phyloP scores from a whole-genome alignment of 1,140 invertebrate genomes.

The Drosophila pandora region DNA sequence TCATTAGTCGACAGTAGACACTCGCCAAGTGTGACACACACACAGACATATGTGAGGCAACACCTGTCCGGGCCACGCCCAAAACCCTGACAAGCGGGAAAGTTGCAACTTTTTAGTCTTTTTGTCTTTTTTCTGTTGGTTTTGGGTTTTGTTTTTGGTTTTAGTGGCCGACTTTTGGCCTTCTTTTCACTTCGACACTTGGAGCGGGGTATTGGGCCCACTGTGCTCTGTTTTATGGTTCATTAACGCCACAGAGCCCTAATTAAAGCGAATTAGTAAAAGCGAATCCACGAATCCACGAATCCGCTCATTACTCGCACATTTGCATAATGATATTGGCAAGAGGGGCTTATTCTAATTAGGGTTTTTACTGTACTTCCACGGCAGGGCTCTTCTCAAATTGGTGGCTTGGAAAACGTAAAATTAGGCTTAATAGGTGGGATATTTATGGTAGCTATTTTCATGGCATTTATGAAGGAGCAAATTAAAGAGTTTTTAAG shows the following conservation, averaged over 20 bases:
- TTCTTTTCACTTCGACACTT: conserved; percentile 5
- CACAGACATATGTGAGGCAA: conserved; percentile 15
- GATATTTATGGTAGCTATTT: background rate
- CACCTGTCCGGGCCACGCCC: conserved; percentile 45
- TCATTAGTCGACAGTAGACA: conserved; percentile 37
- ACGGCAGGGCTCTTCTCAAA: background rate
- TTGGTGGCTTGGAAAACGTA: background rate
- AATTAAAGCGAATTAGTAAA: conserved; percentile 38
- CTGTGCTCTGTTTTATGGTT: conserved; percentile 34
- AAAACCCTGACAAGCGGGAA: conserved; percentile 41
- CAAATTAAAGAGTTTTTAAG: no score
- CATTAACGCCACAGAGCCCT: conserved; percentile 32
- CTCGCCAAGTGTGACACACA: conserved; percentile 39
- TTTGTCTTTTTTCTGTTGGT: conserved; percentile 1
- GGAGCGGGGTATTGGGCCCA: background rate
- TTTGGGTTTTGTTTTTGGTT: conserved; percentile 3
- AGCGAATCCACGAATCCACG: conserved; percentile 12
- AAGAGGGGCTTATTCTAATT: conserved; percentile 18
- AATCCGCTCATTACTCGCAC: conserved; percentile 6
- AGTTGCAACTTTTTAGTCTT: conserved; percentile 38
- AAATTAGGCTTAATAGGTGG: background rate
- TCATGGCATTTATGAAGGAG: background rate
- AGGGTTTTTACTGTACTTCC: background rate
- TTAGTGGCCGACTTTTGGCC: conserved; percentile 26
- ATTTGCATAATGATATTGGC: conserved; percentile 36